phyloP scores from a whole-genome alignment of 2,888 invertebrate species.

The Diadegma fenestrale region DNA sequence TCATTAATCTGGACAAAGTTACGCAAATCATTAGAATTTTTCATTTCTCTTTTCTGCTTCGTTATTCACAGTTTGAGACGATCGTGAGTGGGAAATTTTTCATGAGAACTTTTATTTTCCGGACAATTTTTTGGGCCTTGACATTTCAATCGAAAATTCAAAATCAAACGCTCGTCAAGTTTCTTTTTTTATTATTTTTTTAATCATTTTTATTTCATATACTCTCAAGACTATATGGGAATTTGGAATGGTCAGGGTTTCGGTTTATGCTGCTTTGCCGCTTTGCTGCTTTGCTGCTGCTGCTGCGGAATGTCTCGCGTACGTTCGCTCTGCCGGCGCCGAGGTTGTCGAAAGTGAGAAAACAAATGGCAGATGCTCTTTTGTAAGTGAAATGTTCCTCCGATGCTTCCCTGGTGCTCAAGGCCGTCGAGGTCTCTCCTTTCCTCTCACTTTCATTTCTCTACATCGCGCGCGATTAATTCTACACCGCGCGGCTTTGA shows the following conservation, averaged over 20 bases:
- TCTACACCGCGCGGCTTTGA: conserved; percentile 55
- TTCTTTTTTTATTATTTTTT: too few species aligned
- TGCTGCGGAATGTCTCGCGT: conserved; percentile 35
- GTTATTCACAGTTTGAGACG: too few species aligned
- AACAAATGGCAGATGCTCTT: conserved; percentile 65
- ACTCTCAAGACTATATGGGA: neutral
- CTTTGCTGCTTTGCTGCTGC: neutral
- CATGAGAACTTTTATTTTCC: too few species aligned
- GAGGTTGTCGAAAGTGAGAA: conserved; percentile 59
- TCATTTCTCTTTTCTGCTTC: conserved; percentile 40
- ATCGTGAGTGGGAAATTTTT: too few species aligned
- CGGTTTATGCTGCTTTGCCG: neutral
- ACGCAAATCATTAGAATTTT: conserved; percentile 40
- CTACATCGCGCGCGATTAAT: conserved; percentile 62
- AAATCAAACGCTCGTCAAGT: too few species aligned
- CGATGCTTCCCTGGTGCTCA: conserved; percentile 72
- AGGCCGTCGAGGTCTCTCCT: conserved; percentile 77
- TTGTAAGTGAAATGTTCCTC: conserved; percentile 79
- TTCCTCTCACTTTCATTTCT: conserved; percentile 80
- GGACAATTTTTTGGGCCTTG: too few species aligned
- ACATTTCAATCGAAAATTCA: too few species aligned
- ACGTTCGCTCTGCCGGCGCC: conserved; percentile 43
- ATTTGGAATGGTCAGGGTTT: conserved; percentile 11
- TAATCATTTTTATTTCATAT: too few species aligned
- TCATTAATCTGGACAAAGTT: conserved; percentile 32